Evolutionary conservation across 2,113 vertebrate species (phyloP).

Genomic region (Cervus canadensis): DNA sequence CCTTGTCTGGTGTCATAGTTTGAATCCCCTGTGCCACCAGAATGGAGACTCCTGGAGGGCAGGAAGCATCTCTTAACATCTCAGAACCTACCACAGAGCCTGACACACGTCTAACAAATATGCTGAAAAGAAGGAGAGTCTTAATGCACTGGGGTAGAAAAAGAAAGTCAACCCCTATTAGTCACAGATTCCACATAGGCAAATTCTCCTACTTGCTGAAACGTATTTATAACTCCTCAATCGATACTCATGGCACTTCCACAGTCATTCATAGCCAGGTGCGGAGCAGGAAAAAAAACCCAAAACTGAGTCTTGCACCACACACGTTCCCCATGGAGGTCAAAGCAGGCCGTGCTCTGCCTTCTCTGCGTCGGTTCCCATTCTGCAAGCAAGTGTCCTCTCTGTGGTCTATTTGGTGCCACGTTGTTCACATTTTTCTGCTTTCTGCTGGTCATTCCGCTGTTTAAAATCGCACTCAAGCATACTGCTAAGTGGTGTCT

Average conservation of each 20-base stretch:
- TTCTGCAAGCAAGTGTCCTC: not conserved
- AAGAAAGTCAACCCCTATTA: not conserved
- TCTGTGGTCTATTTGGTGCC: not conserved
- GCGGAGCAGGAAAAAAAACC: not conserved
- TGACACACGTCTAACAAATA: not conserved
- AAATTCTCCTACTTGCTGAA: not conserved
- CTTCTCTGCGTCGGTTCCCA: not conserved
- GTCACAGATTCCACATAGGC: not conserved
- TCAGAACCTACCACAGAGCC: not conserved
- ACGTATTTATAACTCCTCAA: not conserved
- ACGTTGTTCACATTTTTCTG: not conserved
- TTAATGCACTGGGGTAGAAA: not conserved
- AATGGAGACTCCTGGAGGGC: not conserved
- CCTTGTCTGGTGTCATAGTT: not conserved
- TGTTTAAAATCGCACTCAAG: not conserved
- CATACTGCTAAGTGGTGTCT: not conserved
- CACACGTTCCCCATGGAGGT: not conserved
- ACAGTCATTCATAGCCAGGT: not conserved
- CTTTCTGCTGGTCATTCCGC: not conserved
- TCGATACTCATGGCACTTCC: not conserved
- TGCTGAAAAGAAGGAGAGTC: not conserved
- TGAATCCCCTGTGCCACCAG: not conserved
- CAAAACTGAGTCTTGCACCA: not conserved
- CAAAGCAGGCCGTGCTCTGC: rapidly evolving
- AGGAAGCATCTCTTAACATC: not conserved